Conservation (phyloP, 2,113 vertebrate species). For the Casuarius casuarius region DNA sequence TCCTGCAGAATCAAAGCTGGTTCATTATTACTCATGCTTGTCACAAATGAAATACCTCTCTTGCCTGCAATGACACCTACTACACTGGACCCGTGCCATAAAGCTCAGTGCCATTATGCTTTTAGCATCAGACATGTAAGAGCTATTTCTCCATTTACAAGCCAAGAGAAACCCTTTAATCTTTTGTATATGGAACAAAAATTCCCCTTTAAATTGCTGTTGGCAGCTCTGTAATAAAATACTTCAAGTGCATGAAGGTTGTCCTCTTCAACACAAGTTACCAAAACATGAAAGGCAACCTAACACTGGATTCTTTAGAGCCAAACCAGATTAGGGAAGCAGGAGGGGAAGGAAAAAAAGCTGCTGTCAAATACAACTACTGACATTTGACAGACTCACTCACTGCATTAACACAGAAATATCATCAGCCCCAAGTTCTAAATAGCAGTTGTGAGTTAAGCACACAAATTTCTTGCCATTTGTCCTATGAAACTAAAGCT, state of each 20-base stretch:
- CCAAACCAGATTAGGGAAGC: not conserved
- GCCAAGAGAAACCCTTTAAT: not conserved
- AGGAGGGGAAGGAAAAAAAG: not conserved
- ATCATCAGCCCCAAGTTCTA: not conserved
- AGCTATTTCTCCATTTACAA: not conserved
- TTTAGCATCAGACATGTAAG: not conserved
- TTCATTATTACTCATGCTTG: not conserved
- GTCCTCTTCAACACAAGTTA: not conserved
- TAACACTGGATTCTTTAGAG: not conserved
- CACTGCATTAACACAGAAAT: not conserved
- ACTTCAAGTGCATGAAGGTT: not conserved
- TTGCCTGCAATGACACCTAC: not conserved
- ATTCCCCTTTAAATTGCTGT: not conserved
- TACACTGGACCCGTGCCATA: not conserved
- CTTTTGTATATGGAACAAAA: not conserved
- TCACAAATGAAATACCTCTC: not conserved
- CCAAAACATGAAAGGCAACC: constrained; percentile 1
- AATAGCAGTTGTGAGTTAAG: not conserved
- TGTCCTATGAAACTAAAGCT: not conserved
- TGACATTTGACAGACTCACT: not conserved
- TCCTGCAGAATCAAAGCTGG: not conserved
- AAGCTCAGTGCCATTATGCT: not conserved
- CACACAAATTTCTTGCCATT: not conserved
- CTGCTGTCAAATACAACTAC: not conserved
- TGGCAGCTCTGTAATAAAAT: not conserved